Conservation (phyloP, 2,113 vertebrate species). For the Amblyopsis rosae region DNA sequence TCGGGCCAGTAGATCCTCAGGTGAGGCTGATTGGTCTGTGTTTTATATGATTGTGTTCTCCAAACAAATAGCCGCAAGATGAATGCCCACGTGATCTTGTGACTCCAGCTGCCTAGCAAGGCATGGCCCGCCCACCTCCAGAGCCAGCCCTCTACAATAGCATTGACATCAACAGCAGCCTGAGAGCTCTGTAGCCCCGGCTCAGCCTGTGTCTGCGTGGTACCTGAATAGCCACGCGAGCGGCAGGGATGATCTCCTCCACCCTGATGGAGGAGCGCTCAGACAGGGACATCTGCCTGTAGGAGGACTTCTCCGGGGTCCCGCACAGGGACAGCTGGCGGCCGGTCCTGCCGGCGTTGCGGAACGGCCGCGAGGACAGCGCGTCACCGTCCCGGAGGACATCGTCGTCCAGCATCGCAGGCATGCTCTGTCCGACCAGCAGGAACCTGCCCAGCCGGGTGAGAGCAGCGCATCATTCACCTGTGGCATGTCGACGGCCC, state of each 20-base stretch:
- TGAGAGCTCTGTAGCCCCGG: background rate
- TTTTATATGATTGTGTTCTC: no score
- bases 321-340: conserved; percentile 94
- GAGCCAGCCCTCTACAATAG: no score
- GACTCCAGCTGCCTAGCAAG: no score
- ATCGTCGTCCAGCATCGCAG: conserved; percentile 89
- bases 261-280: conserved; percentile 97
- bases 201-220: conserved; percentile 1
- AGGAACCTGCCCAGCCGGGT: conserved; percentile 82
- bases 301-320: conserved; percentile 94
- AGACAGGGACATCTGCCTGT: conserved; percentile 93
- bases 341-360: conserved; percentile 84
- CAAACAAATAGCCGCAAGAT: no score
- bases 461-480: background rate
- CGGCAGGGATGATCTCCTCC: conserved; percentile 96
- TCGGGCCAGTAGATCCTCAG: no score
- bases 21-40: no score
- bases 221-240: conserved; percentile 96
- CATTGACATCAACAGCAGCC: no score
- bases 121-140: no score
- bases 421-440: conserved; percentile 95
- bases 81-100: no score
- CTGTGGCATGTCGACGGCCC: background rate
- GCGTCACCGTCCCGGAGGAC: conserved; percentile 89
- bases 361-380: conserved; percentile 94